Conservation (phyloP, 2,888 invertebrate species). For the Metopia argyrocephala region DNA sequence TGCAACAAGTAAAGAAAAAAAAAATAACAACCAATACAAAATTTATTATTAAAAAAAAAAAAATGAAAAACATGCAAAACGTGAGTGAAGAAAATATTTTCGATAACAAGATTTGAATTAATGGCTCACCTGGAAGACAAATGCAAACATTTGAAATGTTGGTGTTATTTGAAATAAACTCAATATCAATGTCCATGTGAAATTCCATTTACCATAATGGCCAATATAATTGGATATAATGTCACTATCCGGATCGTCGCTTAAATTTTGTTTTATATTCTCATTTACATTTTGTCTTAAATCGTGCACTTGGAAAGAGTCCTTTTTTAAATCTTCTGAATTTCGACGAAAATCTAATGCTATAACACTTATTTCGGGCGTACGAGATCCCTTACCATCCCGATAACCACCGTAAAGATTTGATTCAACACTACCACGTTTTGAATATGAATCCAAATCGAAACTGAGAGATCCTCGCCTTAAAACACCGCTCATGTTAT, state of each 20-base stretch:
- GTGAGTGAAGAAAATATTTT: slow-evolving; percentile 37
- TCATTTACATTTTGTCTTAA: not conserved
- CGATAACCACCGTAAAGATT: slow-evolving; percentile 74
- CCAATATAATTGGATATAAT: slow-evolving; percentile 81
- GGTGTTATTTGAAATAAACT: slow-evolving; percentile 82
- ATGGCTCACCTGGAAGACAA: slow-evolving; percentile 80
- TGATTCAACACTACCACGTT: slow-evolving; percentile 71
- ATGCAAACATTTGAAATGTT: slow-evolving; percentile 83
- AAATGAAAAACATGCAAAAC: slow-evolving; percentile 14
- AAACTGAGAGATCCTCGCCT: slow-evolving; percentile 75
- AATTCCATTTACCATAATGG: slow-evolving; percentile 82
- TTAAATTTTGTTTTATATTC: slow-evolving; percentile 66
- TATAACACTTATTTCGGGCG: slow-evolving; percentile 77
- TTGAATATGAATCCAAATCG: slow-evolving; percentile 62
- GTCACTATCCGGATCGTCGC: slow-evolving; percentile 78
- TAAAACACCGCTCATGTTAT: slow-evolving; percentile 74
- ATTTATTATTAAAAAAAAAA: not conserved
- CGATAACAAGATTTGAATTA: slow-evolving; percentile 4
- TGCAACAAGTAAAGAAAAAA: not conserved
- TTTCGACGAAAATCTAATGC: slow-evolving; percentile 75
- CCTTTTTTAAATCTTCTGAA: slow-evolving; percentile 75
- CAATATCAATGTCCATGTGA: slow-evolving; percentile 81
- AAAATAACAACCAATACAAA: not conserved
- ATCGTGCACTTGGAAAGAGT: slow-evolving; percentile 14
- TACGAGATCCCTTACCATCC: slow-evolving; percentile 71